These are phyloP conservation scores for Caerostris darwini DNA, from an alignment of 1,140 invertebrate species.

Conservation along the genomic window DNA sequence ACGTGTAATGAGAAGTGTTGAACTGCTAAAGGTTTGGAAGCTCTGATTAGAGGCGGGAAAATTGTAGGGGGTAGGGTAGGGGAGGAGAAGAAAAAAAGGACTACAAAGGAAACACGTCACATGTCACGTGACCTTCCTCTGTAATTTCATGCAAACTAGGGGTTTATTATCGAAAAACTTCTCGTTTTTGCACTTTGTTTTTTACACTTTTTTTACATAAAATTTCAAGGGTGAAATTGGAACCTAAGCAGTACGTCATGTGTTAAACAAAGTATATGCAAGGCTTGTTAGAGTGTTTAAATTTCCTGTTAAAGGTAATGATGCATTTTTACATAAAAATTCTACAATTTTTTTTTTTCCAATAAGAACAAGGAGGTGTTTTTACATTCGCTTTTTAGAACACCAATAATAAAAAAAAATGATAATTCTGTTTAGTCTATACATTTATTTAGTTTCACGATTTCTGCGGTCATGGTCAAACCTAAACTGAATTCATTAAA, in stretches of 20 bases:
- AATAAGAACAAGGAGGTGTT: too few species aligned
- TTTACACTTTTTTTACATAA: neutral
- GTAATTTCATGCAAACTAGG: slow-evolving; percentile 52
- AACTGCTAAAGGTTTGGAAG: slow-evolving; percentile 17
- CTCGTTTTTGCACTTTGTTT: neutral
- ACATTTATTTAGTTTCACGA: too few species aligned
- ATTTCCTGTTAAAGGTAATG: neutral
- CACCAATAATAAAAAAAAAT: too few species aligned
- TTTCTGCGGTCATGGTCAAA: too few species aligned
- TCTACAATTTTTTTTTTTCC: neutral
- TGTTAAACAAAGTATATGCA: neutral
- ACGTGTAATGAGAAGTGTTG: neutral
- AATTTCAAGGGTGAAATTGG: neutral
- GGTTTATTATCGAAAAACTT: neutral
- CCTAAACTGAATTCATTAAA: too few species aligned
- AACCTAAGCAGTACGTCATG: neutral
- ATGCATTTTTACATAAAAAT: neutral
- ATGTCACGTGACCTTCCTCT: slow-evolving; percentile 2
- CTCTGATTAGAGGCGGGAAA: slow-evolving; percentile 16
- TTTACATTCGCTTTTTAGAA: too few species aligned
- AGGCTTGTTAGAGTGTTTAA: neutral
- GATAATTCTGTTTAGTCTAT: too few species aligned
- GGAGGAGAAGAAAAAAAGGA: neutral
- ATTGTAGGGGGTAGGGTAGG: neutral
- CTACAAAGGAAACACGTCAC: neutral